Evolutionary conservation across 2,797 vertebrate genomes (phyloP).

Genomic region (Stomatorhinus walkeri): DNA sequence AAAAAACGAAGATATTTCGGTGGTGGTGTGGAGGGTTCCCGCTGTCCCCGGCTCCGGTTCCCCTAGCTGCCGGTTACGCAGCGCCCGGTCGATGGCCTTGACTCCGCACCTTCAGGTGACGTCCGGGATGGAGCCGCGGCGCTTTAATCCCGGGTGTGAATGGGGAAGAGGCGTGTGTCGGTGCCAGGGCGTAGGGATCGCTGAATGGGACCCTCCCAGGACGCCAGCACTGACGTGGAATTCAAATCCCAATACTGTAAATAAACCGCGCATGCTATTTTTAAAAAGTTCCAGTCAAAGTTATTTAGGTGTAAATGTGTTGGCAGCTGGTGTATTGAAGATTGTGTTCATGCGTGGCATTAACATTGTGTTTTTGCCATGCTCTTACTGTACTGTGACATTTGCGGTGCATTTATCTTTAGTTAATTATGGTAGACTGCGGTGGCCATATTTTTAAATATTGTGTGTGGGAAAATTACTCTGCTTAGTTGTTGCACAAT

Average conservation of each 20-base stretch:
- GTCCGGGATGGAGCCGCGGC: slow-evolving; percentile 29
- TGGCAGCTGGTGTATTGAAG: not conserved
- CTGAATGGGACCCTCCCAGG: not conserved
- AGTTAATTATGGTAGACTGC: not conserved
- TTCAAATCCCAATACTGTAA: not conserved
- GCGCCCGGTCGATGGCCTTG: slow-evolving; percentile 25
- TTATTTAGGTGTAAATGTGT: not conserved
- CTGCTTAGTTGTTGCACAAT: not conserved
- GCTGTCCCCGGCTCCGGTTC: not conserved
- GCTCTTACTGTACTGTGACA: not conserved
- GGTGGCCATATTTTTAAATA: not conserved
- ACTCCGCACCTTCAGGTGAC: slow-evolving; percentile 31
- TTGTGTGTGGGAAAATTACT: not conserved
- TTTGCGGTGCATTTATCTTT: not conserved
- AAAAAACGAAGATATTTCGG: not conserved
- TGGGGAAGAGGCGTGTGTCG: slow-evolving; percentile 16
- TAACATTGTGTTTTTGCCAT: not conserved
- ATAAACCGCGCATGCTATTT: slow-evolving; percentile 5
- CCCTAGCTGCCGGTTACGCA: not conserved
- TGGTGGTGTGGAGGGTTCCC: not conserved
- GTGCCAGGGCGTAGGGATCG: not conserved
- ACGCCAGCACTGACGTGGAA: not conserved
- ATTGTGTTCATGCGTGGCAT: not conserved
- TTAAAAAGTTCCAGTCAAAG: not conserved
- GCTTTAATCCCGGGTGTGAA: slow-evolving; percentile 32